Conservation (phyloP, 2,797 vertebrate genomes). For the Sebastes alutus region DNA sequence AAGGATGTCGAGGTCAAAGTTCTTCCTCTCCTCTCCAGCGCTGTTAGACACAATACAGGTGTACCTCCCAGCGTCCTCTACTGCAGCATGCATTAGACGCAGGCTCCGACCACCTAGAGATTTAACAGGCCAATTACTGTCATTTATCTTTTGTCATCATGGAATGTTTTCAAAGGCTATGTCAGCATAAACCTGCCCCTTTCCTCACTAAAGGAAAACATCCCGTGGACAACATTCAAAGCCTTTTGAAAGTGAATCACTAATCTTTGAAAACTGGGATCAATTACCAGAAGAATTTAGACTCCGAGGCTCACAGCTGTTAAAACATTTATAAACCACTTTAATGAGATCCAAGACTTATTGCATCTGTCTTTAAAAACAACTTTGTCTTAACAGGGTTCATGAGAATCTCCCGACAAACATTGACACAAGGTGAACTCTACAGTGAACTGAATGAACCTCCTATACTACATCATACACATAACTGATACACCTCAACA, state of each 20-base stretch:
- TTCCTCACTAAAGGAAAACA: constrained; percentile 4
- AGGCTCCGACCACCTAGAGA: constrained; percentile 88
- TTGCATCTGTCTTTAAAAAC: constrained; percentile 9
- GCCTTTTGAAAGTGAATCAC: neutral
- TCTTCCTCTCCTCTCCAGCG: constrained; percentile 90
- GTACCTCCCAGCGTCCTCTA: constrained; percentile 88
- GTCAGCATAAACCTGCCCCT: neutral
- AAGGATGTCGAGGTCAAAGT: constrained; percentile 88
- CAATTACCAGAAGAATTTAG: constrained; percentile 10
- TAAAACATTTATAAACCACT: constrained; percentile 28
- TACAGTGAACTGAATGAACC: neutral
- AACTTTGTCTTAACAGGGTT: neutral
- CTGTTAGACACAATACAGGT: constrained; percentile 90
- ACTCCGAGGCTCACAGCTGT: constrained; percentile 32
- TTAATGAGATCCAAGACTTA: constrained; percentile 4
- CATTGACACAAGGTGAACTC: neutral
- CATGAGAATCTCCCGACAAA: constrained; percentile 37
- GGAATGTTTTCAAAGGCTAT: neutral
- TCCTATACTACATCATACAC: neutral
- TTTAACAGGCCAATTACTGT: constrained; percentile 2
- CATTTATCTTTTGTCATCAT: neutral
- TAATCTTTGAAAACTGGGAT: neutral
- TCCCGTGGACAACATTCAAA: neutral
- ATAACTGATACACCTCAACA: neutral
- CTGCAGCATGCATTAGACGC: constrained; percentile 83